Conservation (phyloP, 2,888 invertebrate species). For the Epinotia demarniana region DNA sequence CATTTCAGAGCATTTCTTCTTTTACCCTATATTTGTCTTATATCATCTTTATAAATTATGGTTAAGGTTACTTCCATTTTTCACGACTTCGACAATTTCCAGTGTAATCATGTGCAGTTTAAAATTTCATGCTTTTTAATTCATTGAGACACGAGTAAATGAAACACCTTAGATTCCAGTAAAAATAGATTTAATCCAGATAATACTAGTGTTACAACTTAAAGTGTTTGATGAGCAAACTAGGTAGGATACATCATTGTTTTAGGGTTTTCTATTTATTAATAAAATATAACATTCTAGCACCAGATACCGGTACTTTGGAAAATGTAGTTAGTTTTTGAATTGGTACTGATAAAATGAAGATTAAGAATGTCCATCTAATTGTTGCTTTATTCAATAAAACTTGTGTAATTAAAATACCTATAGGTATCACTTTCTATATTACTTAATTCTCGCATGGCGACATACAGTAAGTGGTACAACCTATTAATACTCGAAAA, state of each 20-base stretch:
- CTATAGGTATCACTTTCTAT: not conserved
- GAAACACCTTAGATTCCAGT: constrained; percentile 56
- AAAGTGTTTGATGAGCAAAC: constrained; percentile 65
- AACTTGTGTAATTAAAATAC: not conserved
- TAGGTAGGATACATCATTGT: constrained; percentile 53
- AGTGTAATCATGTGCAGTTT: too few species aligned
- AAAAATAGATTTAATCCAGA: constrained; percentile 75
- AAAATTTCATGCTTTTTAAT: not conserved
- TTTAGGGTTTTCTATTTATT: constrained; percentile 57
- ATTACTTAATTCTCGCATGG: not conserved
- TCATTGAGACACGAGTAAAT: constrained; percentile 41
- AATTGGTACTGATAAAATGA: not conserved
- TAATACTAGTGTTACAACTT: constrained; percentile 53
- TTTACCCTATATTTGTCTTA: too few species aligned
- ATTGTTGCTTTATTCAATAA: not conserved
- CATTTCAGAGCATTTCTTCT: too few species aligned
- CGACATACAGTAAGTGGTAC: not conserved
- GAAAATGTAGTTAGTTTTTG: not conserved
- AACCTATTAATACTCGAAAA: not conserved
- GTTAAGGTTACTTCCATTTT: too few species aligned
- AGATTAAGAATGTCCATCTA: not conserved
- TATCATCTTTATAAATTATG: too few species aligned
- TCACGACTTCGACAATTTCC: too few species aligned
- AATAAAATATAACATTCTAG: constrained; percentile 55
- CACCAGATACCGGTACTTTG: constrained; percentile 50